These are phyloP conservation scores for Pluvialis apricaria DNA, from an alignment of 2,113 vertebrate species.

Conservation along the genomic window DNA sequence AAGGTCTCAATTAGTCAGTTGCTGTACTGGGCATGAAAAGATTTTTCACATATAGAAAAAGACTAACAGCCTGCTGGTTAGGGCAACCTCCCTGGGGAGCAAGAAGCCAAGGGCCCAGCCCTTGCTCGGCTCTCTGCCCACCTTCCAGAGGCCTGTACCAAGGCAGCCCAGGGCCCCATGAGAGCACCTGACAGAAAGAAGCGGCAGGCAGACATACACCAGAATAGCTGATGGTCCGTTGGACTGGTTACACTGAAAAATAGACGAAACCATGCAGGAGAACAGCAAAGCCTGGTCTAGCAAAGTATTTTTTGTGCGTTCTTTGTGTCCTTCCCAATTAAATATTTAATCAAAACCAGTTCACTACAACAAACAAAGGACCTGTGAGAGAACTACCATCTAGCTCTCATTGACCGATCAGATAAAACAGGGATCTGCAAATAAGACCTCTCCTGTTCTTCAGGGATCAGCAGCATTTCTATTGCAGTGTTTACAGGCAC, in stretches of 20 bases:
- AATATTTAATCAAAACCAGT: not conserved
- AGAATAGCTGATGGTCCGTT: not conserved
- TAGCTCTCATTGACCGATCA: not conserved
- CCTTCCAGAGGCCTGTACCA: not conserved
- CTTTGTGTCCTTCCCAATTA: not conserved
- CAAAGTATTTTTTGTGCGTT: fast-evolving
- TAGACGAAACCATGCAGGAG: not conserved
- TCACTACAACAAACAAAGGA: not conserved
- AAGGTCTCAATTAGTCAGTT: not conserved
- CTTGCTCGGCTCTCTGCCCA: not conserved
- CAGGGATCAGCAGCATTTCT: not conserved
- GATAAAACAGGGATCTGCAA: not conserved
- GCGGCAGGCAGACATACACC: not conserved
- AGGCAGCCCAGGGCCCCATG: fast-evolving
- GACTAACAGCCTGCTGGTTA: not conserved
- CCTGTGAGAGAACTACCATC: not conserved
- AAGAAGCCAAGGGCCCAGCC: not conserved
- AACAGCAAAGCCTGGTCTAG: not conserved
- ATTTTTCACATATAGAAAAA: not conserved
- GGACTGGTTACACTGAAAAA: not conserved
- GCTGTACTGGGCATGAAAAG: not conserved
- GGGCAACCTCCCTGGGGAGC: not conserved
- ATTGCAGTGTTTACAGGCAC: not conserved
- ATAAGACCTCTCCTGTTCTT: not conserved
- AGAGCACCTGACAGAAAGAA: not conserved